Conservation (phyloP, 2,797 vertebrate genomes). For the Spondyliosoma cantharus region DNA sequence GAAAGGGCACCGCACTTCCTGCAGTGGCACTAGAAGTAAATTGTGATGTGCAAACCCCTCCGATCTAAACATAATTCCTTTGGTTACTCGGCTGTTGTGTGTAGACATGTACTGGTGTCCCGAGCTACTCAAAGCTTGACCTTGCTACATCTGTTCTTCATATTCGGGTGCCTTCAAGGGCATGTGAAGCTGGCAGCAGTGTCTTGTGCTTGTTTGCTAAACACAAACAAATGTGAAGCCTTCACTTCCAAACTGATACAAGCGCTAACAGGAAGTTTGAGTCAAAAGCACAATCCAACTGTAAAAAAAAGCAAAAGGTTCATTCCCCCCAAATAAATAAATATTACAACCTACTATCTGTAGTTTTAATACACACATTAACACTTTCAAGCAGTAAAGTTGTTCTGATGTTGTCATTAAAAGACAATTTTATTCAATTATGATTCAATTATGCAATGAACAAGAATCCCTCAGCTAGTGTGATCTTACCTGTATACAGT, state of each 20-base stretch:
- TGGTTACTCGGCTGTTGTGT: not conserved
- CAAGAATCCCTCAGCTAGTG: not conserved
- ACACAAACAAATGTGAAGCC: constrained; percentile 10
- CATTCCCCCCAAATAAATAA: not conserved
- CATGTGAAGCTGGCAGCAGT: not conserved
- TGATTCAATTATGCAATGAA: not conserved
- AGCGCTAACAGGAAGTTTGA: constrained; percentile 1
- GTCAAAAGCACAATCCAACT: not conserved
- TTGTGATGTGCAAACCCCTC: not conserved
- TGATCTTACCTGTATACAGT: not conserved
- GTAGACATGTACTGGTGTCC: not conserved
- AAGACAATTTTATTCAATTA: not conserved
- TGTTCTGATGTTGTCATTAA: not conserved
- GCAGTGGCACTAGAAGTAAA: not conserved
- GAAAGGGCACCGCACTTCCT: not conserved
- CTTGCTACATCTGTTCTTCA: constrained; percentile 8
- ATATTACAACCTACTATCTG: not conserved
- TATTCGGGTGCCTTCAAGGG: constrained; percentile 8
- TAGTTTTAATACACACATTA: not conserved
- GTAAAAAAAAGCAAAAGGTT: not conserved
- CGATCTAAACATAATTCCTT: not conserved
- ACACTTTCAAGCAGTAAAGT: not conserved
- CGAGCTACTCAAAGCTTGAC: constrained; percentile 7
- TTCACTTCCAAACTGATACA: constrained; percentile 15
- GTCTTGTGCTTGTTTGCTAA: constrained; percentile 8